These are phyloP conservation scores for Drosophila virilis DNA, from an alignment of 1,140 invertebrate genomes.

Conservation along the genomic window DNA sequence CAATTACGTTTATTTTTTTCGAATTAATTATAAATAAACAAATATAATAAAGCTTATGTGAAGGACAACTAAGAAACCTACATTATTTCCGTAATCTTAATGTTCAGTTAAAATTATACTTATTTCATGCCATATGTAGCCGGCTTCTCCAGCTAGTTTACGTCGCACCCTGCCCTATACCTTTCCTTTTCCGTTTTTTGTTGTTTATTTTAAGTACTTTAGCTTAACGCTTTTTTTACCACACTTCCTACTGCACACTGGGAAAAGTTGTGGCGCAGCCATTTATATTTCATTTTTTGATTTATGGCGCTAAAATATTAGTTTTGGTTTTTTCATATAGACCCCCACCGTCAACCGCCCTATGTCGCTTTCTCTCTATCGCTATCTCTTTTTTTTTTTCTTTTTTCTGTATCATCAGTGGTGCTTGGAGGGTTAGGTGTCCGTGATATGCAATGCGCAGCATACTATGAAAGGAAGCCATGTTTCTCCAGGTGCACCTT, in stretches of 20 bases:
- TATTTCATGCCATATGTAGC: slow-evolving; percentile 8
- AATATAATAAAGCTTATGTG: too few species aligned
- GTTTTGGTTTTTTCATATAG: slow-evolving; percentile 77
- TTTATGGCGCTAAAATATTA: slow-evolving; percentile 79
- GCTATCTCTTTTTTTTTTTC: not conserved
- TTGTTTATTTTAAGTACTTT: slow-evolving; percentile 35
- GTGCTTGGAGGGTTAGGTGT: not conserved
- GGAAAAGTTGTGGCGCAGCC: slow-evolving; percentile 41
- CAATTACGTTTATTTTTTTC: too few species aligned
- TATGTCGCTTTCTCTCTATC: not conserved
- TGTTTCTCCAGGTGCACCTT: slow-evolving; percentile 4
- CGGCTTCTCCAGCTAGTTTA: not conserved
- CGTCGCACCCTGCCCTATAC: slow-evolving; percentile 7
- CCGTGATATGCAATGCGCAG: not conserved
- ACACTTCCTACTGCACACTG: not conserved
- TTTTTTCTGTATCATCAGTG: not conserved
- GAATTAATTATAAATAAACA: too few species aligned
- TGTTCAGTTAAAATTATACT: not conserved
- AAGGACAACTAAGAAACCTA: not conserved
- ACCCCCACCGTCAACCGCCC: not conserved
- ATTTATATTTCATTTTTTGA: slow-evolving; percentile 77
- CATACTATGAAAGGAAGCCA: slow-evolving; percentile 15
- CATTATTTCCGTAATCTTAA: not conserved
- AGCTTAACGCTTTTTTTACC: slow-evolving; percentile 5
- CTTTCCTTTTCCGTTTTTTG: not conserved